These are phyloP conservation scores for Anser cygnoides DNA, from an alignment of 2,113 vertebrate genomes.

Conservation along the genomic window DNA sequence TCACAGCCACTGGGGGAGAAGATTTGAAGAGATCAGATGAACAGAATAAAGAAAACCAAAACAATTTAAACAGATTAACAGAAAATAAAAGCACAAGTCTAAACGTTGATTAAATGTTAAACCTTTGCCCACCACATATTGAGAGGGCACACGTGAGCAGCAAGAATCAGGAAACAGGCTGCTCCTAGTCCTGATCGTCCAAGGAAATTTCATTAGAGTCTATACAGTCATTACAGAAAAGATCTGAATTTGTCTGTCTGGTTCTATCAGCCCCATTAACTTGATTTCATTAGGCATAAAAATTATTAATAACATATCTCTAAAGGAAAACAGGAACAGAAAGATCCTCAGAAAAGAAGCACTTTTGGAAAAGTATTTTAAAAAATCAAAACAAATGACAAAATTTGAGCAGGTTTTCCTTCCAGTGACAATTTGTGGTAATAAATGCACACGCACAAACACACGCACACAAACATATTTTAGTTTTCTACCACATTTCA, in stretches of 20 bases:
- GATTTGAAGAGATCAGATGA: constrained; percentile 14
- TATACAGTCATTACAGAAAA: not conserved
- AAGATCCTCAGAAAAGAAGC: not conserved
- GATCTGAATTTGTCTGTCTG: not conserved
- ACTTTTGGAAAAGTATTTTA: not conserved
- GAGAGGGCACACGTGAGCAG: not conserved
- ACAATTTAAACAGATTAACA: not conserved
- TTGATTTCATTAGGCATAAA: not conserved
- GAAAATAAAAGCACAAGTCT: not conserved
- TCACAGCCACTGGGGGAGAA: not conserved
- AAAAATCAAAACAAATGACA: not conserved
- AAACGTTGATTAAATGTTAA: not conserved
- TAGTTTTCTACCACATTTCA: not conserved
- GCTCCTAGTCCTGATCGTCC: not conserved
- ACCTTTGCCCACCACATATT: not conserved
- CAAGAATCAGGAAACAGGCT: not conserved
- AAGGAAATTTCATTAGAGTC: constrained; percentile 36
- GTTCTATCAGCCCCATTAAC: constrained; percentile 3
- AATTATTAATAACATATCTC: not conserved
- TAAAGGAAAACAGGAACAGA: not conserved
- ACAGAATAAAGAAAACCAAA: not conserved
- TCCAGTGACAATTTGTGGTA: not conserved
- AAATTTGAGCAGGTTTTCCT: not conserved
- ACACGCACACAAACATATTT: not conserved
- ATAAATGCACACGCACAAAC: not conserved